Evolutionary conservation across 2,113 vertebrate genomes (phyloP).

Genomic region (Chloropsis cyanopogon): DNA sequence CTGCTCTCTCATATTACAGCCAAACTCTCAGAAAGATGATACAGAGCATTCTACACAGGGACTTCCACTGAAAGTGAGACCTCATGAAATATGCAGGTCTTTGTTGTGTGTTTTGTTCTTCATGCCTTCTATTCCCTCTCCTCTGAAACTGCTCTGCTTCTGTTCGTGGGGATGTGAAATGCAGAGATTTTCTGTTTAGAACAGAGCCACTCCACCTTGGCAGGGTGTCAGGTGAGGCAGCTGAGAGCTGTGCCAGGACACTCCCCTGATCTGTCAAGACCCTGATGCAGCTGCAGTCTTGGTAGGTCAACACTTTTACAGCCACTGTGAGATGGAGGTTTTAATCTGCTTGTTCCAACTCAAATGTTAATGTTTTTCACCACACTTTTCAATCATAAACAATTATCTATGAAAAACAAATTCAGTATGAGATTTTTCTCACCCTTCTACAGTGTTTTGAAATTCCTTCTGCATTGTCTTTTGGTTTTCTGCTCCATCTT

Average conservation of each 20-base stretch:
- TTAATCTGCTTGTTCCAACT: background rate
- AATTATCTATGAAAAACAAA: background rate
- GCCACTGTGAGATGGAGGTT: background rate
- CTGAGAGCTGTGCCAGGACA: slow-evolving; percentile 20
- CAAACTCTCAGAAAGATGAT: background rate
- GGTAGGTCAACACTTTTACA: background rate
- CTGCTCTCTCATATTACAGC: background rate
- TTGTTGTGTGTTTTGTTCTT: background rate
- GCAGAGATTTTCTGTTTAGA: background rate
- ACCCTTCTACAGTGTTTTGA: background rate
- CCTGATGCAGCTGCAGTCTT: background rate
- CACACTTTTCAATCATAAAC: background rate
- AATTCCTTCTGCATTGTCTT: background rate
- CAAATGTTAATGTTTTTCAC: background rate
- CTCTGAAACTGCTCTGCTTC: background rate
- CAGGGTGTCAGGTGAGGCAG: background rate
- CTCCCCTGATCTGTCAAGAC: slow-evolving; percentile 50
- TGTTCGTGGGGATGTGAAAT: background rate
- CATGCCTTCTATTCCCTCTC: background rate
- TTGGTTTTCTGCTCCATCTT: background rate
- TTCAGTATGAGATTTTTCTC: background rate
- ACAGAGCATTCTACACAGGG: background rate
- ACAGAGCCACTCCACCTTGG: background rate
- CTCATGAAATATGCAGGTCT: background rate
- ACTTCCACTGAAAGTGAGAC: background rate